phyloP scores from a whole-genome alignment of 2,888 invertebrate genomes.

The Phasia obesa region DNA sequence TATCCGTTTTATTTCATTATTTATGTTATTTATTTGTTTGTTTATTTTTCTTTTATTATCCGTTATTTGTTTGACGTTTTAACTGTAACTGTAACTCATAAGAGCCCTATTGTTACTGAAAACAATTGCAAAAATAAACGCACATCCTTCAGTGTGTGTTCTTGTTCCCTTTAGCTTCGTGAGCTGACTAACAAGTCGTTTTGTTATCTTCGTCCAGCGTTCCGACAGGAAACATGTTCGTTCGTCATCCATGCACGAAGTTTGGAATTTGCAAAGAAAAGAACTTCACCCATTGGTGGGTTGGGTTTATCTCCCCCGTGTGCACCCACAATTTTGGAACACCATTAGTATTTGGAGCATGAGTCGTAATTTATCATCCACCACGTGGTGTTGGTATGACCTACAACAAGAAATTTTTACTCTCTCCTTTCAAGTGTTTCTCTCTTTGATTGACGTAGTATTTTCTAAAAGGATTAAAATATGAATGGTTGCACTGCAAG shows the following conservation, averaged over 20 bases:
- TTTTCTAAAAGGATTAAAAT: conserved; percentile 18
- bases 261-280: conserved; percentile 56
- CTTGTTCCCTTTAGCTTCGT: conserved; percentile 57
- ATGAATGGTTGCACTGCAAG: conserved; percentile 28
- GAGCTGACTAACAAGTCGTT: conserved; percentile 36
- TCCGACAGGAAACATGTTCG: conserved; percentile 48
- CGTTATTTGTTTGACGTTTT: conserved; percentile 64
- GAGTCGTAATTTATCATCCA: conserved; percentile 72
- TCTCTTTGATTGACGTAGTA: background rate
- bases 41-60: conserved; percentile 61
- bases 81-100: conserved; percentile 76
- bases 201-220: conserved; percentile 12
- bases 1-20: conserved; percentile 33
- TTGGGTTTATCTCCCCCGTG: conserved; percentile 40
- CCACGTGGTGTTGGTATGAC: conserved; percentile 75
- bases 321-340: conserved; percentile 44
- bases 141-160: conserved; percentile 53
- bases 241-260: conserved; percentile 67
- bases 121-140: conserved; percentile 57
- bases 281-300: conserved; percentile 75
- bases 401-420: conserved; percentile 13
- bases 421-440: conserved; percentile 2
- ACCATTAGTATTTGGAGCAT: conserved; percentile 62
- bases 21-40: conserved; percentile 39
- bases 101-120: conserved; percentile 79